Evolutionary conservation across 2,113 vertebrate species (phyloP), one percentile per base, ranked within the genome.

Genomic region (Chascanopsetta lugubris): DNA sequence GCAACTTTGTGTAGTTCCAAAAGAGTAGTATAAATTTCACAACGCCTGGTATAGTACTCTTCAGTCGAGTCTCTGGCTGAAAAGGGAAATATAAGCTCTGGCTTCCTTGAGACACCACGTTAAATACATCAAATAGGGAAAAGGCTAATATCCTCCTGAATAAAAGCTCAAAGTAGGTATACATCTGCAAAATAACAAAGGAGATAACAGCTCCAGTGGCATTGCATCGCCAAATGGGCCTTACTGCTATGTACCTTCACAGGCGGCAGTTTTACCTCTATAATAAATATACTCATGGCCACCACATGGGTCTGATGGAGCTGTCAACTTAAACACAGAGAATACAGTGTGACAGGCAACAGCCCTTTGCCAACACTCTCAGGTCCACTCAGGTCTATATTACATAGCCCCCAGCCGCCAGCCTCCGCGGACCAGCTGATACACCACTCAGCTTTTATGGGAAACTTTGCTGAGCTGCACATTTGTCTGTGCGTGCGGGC

Each of bases 381-480:
- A 54, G 58, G 49, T 72, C 55, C 54, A 64, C 67, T 68, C 62
- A 67, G 56, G 56, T 75, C 69, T 59, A 59, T 75, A 73, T 79
- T 75, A 80, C 62, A 60, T 49, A 55, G 51, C 47, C 26, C 22
- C 48, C 53, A 65, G 67, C 48, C 30, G 27, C 48, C 53, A 62
- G 67, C 76, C 74, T 75, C 63, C 50, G 34, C 1, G 12, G 74
- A 72, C 47, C 71, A 24, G 43, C 60, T 71, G 59, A 60, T 64
- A 59, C 55, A 60, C 66, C 49, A 77, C 63, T 75, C 76, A 69
- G 61, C 70, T 64, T 69, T 73, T 53, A 82, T 45, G 27, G 29
- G 30, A 77, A 88, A 84, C 73, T 80, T 81, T 82, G 80, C 78
- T 83, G 78, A 85, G 56, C 69, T 75, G 78, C 80, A 82, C 21